These are phyloP conservation scores for Lomographa bimaculata DNA, from an alignment of 2,888 invertebrate genomes.

Conservation along the genomic window DNA sequence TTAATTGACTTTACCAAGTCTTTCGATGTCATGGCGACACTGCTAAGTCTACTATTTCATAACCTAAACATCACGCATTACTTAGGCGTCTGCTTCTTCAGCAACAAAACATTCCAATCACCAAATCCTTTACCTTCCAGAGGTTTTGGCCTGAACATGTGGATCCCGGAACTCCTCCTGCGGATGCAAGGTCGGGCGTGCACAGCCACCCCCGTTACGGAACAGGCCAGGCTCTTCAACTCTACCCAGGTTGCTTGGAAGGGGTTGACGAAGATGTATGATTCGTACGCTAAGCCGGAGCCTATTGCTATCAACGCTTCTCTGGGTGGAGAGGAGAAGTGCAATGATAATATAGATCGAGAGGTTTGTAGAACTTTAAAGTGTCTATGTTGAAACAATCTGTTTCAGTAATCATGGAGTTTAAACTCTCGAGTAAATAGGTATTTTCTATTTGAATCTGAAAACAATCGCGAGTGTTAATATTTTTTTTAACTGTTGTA, in stretches of 20 bases:
- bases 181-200: slow-evolving; percentile 74
- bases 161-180: slow-evolving; percentile 90
- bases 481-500: no score
- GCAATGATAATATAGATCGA: slow-evolving; percentile 59
- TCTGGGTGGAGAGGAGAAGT: slow-evolving; percentile 36
- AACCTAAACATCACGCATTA: no score
- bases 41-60: no score
- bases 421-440: no score
- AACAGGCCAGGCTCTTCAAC: slow-evolving; percentile 55
- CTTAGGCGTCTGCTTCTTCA: no score
- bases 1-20: no score
- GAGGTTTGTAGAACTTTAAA: slow-evolving; percentile 50
- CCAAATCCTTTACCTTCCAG: slow-evolving; percentile 70
- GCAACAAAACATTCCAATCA: no score
- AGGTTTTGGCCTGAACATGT: slow-evolving; percentile 87
- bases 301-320: slow-evolving; percentile 45
- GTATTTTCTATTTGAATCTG: no score
- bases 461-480: no score
- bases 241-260: slow-evolving; percentile 61
- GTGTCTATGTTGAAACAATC: no score
- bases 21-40: no score
- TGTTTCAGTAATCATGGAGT: no score
- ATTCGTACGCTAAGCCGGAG: slow-evolving; percentile 53
- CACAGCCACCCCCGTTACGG: slow-evolving; percentile 55
- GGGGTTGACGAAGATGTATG: slow-evolving; percentile 70